phyloP scores from a whole-genome alignment of 2,888 invertebrate species.

The Invenusta paracnida region DNA sequence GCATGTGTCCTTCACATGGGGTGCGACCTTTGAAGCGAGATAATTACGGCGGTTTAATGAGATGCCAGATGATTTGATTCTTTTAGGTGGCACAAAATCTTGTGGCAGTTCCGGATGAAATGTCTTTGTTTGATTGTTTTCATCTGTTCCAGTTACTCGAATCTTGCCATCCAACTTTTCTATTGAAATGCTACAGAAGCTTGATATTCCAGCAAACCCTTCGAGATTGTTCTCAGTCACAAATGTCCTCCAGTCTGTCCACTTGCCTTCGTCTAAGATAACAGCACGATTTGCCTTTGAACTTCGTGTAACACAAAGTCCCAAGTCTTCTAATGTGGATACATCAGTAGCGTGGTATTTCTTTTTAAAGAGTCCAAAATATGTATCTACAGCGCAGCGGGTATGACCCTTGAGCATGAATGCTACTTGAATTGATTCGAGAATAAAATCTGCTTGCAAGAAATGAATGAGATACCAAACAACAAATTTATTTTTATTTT shows the following conservation, averaged over 20 bases:
- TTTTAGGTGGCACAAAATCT: neutral
- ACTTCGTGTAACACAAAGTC: slow-evolving; percentile 5
- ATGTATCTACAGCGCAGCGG: slow-evolving; percentile 10
- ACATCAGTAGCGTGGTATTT: slow-evolving; percentile 6
- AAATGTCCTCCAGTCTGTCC: slow-evolving; percentile 24
- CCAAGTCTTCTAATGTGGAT: slow-evolving; percentile 20
- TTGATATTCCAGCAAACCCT: slow-evolving; percentile 6
- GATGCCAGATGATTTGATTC: neutral
- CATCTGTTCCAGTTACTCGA: neutral
- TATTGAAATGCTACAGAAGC: neutral
- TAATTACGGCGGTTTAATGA: neutral
- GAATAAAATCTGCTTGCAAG: neutral
- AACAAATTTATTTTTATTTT: slow-evolving; percentile 36
- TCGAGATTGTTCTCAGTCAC: slow-evolving; percentile 16
- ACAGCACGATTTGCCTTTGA: slow-evolving; percentile 24
- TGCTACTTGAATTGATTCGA: slow-evolving; percentile 3
- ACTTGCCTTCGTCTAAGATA: neutral
- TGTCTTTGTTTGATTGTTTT: neutral
- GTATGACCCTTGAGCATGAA: slow-evolving; percentile 24
- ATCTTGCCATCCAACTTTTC: neutral
- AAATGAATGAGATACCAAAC: slow-evolving; percentile 14
- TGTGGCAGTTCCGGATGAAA: neutral
- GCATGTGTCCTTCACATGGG: neutral
- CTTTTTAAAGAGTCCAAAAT: slow-evolving; percentile 24
- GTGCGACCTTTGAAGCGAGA: neutral